These are phyloP conservation scores for Zaprionus capensis DNA, from an alignment of 1,140 invertebrate species.

Conservation along the genomic window DNA sequence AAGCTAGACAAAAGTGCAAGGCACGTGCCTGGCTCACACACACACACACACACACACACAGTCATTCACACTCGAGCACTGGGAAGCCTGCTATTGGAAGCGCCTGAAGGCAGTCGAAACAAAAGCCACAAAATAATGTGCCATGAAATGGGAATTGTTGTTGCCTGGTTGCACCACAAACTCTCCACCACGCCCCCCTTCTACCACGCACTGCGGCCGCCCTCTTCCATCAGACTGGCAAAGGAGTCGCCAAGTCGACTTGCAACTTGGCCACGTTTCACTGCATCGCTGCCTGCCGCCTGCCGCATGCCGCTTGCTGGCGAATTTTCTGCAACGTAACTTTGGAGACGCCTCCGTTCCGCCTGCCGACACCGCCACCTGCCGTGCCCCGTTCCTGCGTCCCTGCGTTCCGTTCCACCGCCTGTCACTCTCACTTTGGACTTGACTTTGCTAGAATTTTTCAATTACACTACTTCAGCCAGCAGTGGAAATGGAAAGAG, in stretches of 20 bases:
- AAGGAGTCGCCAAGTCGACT: conserved; percentile 30
- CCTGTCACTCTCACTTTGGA: conserved; percentile 80
- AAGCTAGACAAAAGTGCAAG: conserved; percentile 40
- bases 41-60: conserved; percentile 11
- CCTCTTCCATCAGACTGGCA: not conserved
- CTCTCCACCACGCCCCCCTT: not conserved
- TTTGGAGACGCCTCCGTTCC: conserved; percentile 65
- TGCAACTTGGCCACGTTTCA: conserved; percentile 52
- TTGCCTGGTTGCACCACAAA: conserved; percentile 39
- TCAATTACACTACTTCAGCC: conserved; percentile 75
- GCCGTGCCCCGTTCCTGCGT: not conserved
- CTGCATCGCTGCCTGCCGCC: conserved; percentile 35
- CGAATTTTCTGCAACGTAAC: conserved; percentile 79
- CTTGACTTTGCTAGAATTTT: conserved; percentile 82
- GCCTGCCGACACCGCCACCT: conserved; percentile 31
- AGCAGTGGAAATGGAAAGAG: conserved; percentile 10
- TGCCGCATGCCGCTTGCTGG: conserved; percentile 34
- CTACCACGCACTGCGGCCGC: not conserved
- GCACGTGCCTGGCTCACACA: conserved; percentile 32
- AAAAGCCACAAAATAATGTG: conserved; percentile 82
- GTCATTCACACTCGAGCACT: conserved; percentile 47
- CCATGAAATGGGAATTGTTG: conserved; percentile 80
- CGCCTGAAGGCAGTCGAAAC: conserved; percentile 66
- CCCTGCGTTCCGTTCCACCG: conserved; percentile 6
- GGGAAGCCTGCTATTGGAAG: conserved; percentile 46